Base-by-base conservation (phyloP, 2,888 invertebrate genomes). In the Drosophila peninsularis region DNA sequence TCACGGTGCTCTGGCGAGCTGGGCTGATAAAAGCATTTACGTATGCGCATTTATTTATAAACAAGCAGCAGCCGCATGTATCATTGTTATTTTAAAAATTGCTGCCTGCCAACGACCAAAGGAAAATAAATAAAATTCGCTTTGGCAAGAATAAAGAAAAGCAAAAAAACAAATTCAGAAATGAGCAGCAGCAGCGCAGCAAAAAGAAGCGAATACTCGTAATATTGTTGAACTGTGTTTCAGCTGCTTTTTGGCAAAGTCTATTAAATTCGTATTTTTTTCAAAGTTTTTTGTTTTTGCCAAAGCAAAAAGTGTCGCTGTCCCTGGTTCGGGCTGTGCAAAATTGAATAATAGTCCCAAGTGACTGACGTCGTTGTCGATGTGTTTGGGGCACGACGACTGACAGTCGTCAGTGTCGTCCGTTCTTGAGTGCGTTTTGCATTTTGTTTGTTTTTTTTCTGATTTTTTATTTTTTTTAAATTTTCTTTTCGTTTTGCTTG, bases 51-150 rank as follows among this genome's bases (percentile, higher is more conserved):
- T 84, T 84, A 84, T 84, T 84, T 84, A 84, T 84, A 84, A 86
- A 82, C 88, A 88, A 85, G 68, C 75, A 82, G 80, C 85, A 66
- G 80, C 75, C 78, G 89, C 69, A 85, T 87, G 85, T 85, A 85
- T 85, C 89, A 85, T 85, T 85, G 84, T 85, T 89, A 85, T 85
- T 86, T 87, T 86, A 89, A 84, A 84, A 86, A 85, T 75, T 82
- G 75, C 68, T 85, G 64, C 71, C 82, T 69, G 81, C 78, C 68
- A 69, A 66, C 74, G 75, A 72, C 61, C 72, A 81, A 82, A 78
- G 47, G 56, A 78, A 79, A 78, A 75, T 76, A 86, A 83, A 86
- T 76, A 71, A 76, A 82, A 82, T 82, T 75, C 55, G 68, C 58
- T 71, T 75, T 56, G 49, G 57, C 54, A 55, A 77, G 76, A 62